Evolutionary conservation across 2,113 vertebrate genomes (phyloP).

Genomic region (Anseranas semipalmata): DNA sequence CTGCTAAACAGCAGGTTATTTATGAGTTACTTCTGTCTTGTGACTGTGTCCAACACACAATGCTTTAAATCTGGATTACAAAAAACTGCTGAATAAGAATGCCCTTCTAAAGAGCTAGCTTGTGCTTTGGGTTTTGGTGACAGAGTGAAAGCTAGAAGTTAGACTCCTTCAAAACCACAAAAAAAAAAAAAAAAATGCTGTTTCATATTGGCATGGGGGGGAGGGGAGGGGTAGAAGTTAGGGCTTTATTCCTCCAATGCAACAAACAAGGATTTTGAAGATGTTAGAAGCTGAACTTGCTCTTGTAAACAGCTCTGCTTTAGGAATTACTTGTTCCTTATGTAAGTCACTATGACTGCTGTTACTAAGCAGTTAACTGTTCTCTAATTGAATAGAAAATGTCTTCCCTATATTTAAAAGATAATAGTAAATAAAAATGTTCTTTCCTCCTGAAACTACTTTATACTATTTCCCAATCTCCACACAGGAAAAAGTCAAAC

Average conservation of each 20-base stretch:
- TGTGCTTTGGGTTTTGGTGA: neutral
- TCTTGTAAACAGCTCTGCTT: conserved; percentile 3
- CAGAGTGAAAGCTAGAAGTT: neutral
- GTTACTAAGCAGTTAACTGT: neutral
- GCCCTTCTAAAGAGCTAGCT: neutral
- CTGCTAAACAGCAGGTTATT: neutral
- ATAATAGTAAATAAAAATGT: neutral
- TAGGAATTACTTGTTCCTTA: neutral
- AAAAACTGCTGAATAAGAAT: neutral
- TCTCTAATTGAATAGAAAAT: neutral
- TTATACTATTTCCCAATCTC: neutral
- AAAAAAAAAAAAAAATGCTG: neutral
- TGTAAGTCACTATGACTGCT: neutral
- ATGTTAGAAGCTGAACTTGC: neutral
- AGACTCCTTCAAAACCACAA: neutral
- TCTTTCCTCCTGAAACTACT: neutral
- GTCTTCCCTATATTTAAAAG: neutral
- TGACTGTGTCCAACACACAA: neutral
- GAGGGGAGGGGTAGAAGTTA: neutral
- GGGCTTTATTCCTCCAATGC: neutral
- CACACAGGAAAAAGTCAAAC: neutral
- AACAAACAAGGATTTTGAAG: neutral
- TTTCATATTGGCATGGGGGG: neutral
- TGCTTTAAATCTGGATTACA: neutral
- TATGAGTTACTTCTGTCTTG: neutral